Evolutionary conservation across 2,797 vertebrate species (phyloP), one percentile per base, ranked within the genome.

Genomic region (Clamator glandarius): DNA sequence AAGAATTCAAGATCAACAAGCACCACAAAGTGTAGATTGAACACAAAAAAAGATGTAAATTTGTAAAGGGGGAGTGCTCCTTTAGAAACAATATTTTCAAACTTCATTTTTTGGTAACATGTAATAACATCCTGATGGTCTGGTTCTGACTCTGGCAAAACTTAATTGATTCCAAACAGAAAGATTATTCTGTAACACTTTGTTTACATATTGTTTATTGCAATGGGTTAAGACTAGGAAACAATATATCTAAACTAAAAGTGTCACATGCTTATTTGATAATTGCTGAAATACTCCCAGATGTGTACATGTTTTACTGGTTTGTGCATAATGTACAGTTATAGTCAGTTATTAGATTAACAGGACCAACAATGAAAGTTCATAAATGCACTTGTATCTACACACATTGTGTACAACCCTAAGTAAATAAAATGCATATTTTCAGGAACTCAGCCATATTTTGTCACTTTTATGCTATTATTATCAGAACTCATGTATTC

Each of bases 281-380:
- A 90, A 82, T 89, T 86, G 79, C 52, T 92, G 69, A 94, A 90
- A 92, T 88, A 57, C 35, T 95, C 70, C 87, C 57, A 85, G 44
- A 80, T 95, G 70, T 63, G 36, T 59, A 63, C 44, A 55, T 10
- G 26, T 69, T 92, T 81, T 66, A 84, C 63, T 64, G 54, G 52
- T 84, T 84, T 89, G 21, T 80, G 82, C 39, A 89, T 48, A 87
- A 89, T 66, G 72, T 69, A 85, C 75, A 35, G 67, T 62, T 83
- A 54, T 8, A 79, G 35, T 26, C 91, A 63, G 66, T 77, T 94
- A 67, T 89, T 92, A 75, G 28, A 66, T 87, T 88, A 95, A 20
- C 31, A 94, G 83, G 54, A 29, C 57, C 20, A 88, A 46, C 46
- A 94, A 23, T 36, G 77, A 42, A 72, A 67, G 83, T 67, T 79